Percentiles rank a stretch among this genome's conserved stretches.
Evolutionary conservation across 2,888 invertebrate genomes (phyloP).

Genomic region (Andrena bucephala): DNA sequence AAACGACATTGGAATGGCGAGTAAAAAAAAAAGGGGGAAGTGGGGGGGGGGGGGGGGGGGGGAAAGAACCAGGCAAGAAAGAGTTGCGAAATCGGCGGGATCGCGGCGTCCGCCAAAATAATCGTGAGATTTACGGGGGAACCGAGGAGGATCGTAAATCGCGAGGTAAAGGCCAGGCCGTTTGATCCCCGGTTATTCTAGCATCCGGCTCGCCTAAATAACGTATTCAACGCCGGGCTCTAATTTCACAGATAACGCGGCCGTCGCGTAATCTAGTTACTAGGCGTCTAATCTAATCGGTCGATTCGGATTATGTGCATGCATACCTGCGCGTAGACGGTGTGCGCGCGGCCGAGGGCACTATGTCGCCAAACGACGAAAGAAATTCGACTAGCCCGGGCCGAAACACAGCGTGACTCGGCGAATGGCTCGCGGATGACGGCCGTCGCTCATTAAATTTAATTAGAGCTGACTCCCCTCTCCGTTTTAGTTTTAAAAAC

Average conservation of each 20-base stretch:
- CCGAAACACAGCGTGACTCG: constrained; percentile 30
- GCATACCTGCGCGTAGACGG: constrained; percentile 66
- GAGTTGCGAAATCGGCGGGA: not conserved
- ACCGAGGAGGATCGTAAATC: constrained; percentile 39
- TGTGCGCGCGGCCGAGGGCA: constrained; percentile 1
- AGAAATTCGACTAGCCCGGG: constrained; percentile 43
- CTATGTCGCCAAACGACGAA: constrained; percentile 20
- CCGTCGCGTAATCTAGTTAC: constrained; percentile 83
- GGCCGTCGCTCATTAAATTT: constrained; percentile 65
- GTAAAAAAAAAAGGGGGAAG: too few species aligned
- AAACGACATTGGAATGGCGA: too few species aligned
- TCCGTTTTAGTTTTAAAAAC: constrained; percentile 23
- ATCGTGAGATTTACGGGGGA: constrained; percentile 1
- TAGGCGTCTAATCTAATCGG: constrained; percentile 85
- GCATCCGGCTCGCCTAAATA: constrained; percentile 70
- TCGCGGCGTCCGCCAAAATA: not conserved
- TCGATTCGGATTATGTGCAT: constrained; percentile 78
- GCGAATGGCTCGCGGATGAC: constrained; percentile 38
- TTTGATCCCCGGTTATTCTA: constrained; percentile 61
- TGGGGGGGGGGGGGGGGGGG: too few species aligned
- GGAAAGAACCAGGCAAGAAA: not conserved
- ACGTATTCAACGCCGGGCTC: constrained; percentile 79
- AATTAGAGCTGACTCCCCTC: constrained; percentile 48
- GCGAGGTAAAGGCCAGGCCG: constrained; percentile 36
- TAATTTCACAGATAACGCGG: constrained; percentile 83